Evolutionary conservation across 2,888 invertebrate species (phyloP), one percentile per base, ranked within the genome.

Genomic region (Bibio marci): DNA sequence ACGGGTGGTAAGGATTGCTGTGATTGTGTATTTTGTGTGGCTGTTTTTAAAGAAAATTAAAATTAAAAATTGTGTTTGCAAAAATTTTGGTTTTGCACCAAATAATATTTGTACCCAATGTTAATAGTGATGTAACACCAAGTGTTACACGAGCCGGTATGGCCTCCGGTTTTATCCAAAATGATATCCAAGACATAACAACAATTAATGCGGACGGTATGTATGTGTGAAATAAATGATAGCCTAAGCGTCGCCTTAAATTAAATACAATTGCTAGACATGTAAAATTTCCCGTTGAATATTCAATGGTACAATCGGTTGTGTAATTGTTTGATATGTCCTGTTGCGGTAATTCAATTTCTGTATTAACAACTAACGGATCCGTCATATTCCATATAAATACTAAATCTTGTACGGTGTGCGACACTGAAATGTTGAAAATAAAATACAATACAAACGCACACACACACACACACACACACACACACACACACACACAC

Each of bases 121-220:
- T 90, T 30, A 90, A 69, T 38, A 90, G 63, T 1, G 87, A 87
- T 1, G n/a, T n/a, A n/a, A n/a, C n/a, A n/a, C n/a, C n/a, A n/a
- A n/a, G n/a, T n/a, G n/a, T n/a, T n/a, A n/a, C 86, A 42, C 90
- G 69, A 0, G 88, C 88, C 1, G 90, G 90, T 49, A 86, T 86
- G 6, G 90, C 88, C 59, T 88, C 88, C 1, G 87, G 87, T 52
- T 87, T 88, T 51, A 90, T 88, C 91, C 90, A 91, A 65, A 91
- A 91, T 0, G 90, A 88, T 48, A 91, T 88, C 90, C 90, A 91
- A 43, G 87, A 88, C 85, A 91, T 87, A 41, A 90, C 87, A 34
- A 90, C 90, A 55, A 90, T 90, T 47, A 90, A 67, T 0, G 86
- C 86, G 2, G 88, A 87, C 0, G 88, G 88, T 50, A 88, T 87